Conservation (phyloP, 2,888 invertebrate species). For the Syritta pipiens region DNA sequence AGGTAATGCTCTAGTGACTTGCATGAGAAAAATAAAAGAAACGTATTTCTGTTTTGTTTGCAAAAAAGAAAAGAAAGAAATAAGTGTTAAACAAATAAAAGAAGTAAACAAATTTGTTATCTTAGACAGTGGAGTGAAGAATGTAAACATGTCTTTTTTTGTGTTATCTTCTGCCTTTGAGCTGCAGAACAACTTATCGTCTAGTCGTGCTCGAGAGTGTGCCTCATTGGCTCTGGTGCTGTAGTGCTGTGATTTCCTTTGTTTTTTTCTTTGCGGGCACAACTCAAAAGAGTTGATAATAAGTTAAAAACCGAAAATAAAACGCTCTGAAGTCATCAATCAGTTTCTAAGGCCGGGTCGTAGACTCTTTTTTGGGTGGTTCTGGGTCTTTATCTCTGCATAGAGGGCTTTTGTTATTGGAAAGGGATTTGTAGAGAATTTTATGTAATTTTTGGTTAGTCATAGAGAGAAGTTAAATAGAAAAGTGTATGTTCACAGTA, state of each 20-base stretch:
- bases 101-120: slow-evolving; percentile 5
- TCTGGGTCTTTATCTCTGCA: too few species aligned
- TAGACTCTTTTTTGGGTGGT: too few species aligned
- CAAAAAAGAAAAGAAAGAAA: slow-evolving; percentile 7
- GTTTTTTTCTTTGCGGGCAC: not conserved
- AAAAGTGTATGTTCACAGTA: too few species aligned
- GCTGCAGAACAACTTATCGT: not conserved
- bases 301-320: not conserved
- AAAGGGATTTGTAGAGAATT: too few species aligned
- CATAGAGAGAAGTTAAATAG: too few species aligned
- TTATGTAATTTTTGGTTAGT: too few species aligned
- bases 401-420: too few species aligned
- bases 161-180: too few species aligned
- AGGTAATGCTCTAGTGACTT: slow-evolving; percentile 72
- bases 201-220: not conserved
- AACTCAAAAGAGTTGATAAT: not conserved
- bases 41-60: not conserved
- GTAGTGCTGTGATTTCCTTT: not conserved
- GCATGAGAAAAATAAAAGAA: slow-evolving; percentile 24
- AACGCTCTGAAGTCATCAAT: too few species aligned
- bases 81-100: slow-evolving; percentile 10
- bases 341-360: too few species aligned
- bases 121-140: not conserved
- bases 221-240: too few species aligned
- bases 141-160: slow-evolving; percentile 8